Percentiles rank a stretch among this genome's conserved stretches.
Conservation (phyloP, 37 sponge, comb jelly and placozoan species). For the Halisarca cf. caerulea region DNA sequence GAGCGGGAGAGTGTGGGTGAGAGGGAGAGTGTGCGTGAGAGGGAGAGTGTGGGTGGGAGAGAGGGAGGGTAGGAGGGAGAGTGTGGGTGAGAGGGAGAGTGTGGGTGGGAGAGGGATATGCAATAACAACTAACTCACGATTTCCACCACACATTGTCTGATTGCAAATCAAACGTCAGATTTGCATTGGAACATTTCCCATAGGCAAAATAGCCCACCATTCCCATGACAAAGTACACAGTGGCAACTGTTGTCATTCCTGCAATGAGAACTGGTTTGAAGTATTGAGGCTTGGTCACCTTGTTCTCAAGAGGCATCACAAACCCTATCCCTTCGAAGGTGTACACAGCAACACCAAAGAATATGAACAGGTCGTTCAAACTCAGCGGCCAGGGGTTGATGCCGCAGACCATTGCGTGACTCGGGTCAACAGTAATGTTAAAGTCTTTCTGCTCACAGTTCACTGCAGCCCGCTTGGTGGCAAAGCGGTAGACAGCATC, state of each 20-base stretch:
- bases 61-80: no score
- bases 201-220: conserved; percentile 75
- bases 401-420: neutral
- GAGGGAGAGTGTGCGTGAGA: no score
- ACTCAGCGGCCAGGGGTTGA: neutral
- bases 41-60: no score
- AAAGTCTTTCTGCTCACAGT: conserved; percentile 5
- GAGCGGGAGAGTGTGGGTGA: no score
- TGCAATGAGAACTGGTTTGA: conserved; percentile 33
- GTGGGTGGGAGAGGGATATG: no score
- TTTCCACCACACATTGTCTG: neutral
- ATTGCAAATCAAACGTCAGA: conserved; percentile 63
- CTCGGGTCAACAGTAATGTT: neutral
- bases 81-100: no score
- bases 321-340: conserved; percentile 84
- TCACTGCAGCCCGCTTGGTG: conserved; percentile 44
- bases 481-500: conserved; percentile 46
- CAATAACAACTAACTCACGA: no score
- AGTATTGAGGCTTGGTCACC: conserved; percentile 73
- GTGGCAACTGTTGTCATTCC: conserved; percentile 51
- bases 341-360: conserved; percentile 80
- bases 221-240: conserved; percentile 44
- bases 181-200: conserved; percentile 47
- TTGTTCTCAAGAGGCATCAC: conserved; percentile 90
- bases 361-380: conserved; percentile 52